phyloP scores from a whole-genome alignment of 1,140 invertebrate genomes.

The Drosophila miranda region DNA sequence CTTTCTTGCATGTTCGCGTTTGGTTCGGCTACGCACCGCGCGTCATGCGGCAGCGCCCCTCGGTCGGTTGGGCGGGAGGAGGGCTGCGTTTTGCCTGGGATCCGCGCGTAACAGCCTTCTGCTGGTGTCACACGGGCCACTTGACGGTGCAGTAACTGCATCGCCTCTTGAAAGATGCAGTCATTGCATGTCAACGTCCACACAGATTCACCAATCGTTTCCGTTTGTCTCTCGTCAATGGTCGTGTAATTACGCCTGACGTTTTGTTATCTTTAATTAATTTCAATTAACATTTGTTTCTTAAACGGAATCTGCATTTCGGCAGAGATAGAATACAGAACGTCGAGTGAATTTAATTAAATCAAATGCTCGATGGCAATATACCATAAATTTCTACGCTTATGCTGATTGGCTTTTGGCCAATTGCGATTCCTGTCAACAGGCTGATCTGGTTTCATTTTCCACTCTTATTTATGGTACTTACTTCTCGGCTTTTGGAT shows the following conservation, averaged over 20 bases:
- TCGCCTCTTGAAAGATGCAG: too few relatives aligned
- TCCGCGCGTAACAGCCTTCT: too few relatives aligned
- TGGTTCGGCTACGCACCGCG: too few relatives aligned
- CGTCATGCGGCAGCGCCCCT: too few relatives aligned
- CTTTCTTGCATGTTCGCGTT: too few relatives aligned
- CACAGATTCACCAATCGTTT: constrained; percentile 30
- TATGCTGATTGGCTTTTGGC: constrained; percentile 61
- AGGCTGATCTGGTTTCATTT: constrained; percentile 57
- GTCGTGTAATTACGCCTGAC: constrained; percentile 47
- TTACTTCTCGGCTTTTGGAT: too few relatives aligned
- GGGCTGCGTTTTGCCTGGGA: too few relatives aligned
- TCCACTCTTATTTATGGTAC: constrained; percentile 42
- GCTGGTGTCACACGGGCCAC: too few relatives aligned
- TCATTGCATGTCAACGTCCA: too few relatives aligned
- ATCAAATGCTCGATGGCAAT: constrained; percentile 31
- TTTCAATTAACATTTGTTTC: constrained; percentile 31
- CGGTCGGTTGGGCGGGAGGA: too few relatives aligned
- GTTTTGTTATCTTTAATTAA: constrained; percentile 43
- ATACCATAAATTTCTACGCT: constrained; percentile 62
- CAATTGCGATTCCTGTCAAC: constrained; percentile 54
- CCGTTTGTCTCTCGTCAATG: constrained; percentile 34
- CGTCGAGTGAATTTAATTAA: constrained; percentile 46
- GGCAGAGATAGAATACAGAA: constrained; percentile 29
- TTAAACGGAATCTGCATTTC: constrained; percentile 30
- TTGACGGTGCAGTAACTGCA: too few relatives aligned